phyloP scores from a whole-genome alignment of 2,797 vertebrate genomes.

The Acanthurus lineatus region DNA sequence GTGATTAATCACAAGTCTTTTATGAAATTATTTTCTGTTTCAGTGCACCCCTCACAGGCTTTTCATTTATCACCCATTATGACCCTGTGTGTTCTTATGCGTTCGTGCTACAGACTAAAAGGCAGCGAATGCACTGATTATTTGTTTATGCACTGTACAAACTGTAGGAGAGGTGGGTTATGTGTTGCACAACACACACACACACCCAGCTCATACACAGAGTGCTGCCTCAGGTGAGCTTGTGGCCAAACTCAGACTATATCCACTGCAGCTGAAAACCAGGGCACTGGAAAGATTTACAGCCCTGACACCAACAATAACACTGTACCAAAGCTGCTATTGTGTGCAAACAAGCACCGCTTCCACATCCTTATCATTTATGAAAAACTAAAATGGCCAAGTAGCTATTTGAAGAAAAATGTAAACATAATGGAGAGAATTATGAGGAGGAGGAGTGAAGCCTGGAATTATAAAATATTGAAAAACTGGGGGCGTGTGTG shows the following conservation, averaged over 20 bases:
- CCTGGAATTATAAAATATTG: slow-evolving; percentile 80
- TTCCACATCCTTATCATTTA: slow-evolving; percentile 64
- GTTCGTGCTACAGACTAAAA: slow-evolving; percentile 25
- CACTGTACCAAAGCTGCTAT: slow-evolving; percentile 33
- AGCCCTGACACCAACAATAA: slow-evolving; percentile 55
- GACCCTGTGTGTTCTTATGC: slow-evolving; percentile 27
- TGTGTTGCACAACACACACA: slow-evolving; percentile 20
- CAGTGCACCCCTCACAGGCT: slow-evolving; percentile 71
- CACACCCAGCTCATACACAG: slow-evolving; percentile 7
- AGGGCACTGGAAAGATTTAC: slow-evolving; percentile 57
- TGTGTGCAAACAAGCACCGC: slow-evolving; percentile 56
- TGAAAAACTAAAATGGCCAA: slow-evolving; percentile 62
- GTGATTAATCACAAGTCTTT: slow-evolving; percentile 83
- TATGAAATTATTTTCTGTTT: slow-evolving; percentile 83
- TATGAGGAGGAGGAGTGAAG: slow-evolving; percentile 59
- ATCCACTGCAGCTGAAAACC: slow-evolving; percentile 34
- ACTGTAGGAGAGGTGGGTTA: slow-evolving; percentile 15
- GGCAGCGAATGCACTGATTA: slow-evolving; percentile 27
- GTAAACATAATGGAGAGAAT: slow-evolving; percentile 77
- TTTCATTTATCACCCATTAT: slow-evolving; percentile 73
- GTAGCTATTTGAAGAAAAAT: slow-evolving; percentile 71
- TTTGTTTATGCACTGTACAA: slow-evolving; percentile 40
- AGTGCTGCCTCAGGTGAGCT: slow-evolving; percentile 60
- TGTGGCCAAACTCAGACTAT: slow-evolving; percentile 45
- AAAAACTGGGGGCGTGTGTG: slow-evolving; percentile 68